Base-by-base conservation (phyloP, 2,797 vertebrate genomes). In the Anolis apletophallus region DNA sequence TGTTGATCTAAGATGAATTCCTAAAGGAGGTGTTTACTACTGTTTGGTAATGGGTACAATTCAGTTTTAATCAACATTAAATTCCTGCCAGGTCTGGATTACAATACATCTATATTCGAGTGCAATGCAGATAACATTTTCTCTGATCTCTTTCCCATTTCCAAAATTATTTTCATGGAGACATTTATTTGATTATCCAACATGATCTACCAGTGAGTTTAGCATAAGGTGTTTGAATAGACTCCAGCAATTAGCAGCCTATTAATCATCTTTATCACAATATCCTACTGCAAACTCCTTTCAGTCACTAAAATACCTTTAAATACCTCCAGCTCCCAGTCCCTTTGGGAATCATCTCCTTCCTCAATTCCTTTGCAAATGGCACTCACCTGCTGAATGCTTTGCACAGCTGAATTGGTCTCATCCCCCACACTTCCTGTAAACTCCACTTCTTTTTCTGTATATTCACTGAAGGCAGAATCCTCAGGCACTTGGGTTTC, bases 351-450 rank as follows among this genome's bases (percentile, higher is more conserved):
- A 19, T 50, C 23, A 17, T 13, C 11, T 32, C 16, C 54, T 52
- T 61, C 32, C 55, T 34, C 61, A 23, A n/a, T 68, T 80, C 64
- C 50, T 61, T 83, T 29, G 64, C 81, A 29, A 82, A 84, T 83
- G 32, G 54, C 34, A 61, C 93, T 72, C 80, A 98, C 99, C 98
- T 99, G 98, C 55, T 99, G 98, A 93, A 99, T 98, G 85, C 98
- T 99, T 96, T 99, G 98, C 87, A 99, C 98, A 0, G 98, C 99
- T 0, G 98, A 99, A 90, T 97, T 98, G 0, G 98, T 99, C 87
- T 97, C 97, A 3, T 99, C 98, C 0, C 98, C 98, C 1, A 97
- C 97, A 1, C 93, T 82, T 0, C 97, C 90, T 2, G 96, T 94
- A 94, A 97, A 98, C 55, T 97, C 96, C 0, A 95, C 46, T 90